A percentile compares a stretch with the other conserved stretches of the same genome.
phyloP scores from a whole-genome alignment of 2,888 invertebrate genomes.

The Chesias legatella region DNA sequence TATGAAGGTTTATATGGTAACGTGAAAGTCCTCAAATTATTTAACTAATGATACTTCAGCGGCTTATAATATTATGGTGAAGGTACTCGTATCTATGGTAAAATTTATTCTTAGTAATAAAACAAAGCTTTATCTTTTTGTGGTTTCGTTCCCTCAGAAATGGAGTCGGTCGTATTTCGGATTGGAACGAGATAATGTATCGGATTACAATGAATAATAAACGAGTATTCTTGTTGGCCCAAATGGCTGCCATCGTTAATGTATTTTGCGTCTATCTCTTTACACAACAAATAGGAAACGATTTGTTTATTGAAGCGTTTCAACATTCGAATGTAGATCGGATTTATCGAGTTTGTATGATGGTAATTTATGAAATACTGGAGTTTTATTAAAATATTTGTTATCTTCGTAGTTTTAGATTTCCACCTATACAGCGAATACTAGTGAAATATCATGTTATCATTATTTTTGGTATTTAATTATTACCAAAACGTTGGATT shows the following conservation, averaged over 20 bases:
- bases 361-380: neutral
- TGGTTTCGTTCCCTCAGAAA: slow-evolving; percentile 39
- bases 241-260: slow-evolving; percentile 44
- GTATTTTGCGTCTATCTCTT: slow-evolving; percentile 42
- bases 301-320: slow-evolving; percentile 31
- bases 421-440: too few relatives aligned
- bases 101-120: neutral
- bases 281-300: slow-evolving; percentile 42
- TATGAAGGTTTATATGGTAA: too few relatives aligned
- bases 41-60: too few relatives aligned
- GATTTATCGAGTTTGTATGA: slow-evolving; percentile 14
- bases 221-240: slow-evolving; percentile 45
- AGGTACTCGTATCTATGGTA: too few relatives aligned
- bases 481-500: too few relatives aligned
- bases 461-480: too few relatives aligned
- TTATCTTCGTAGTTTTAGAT: too few relatives aligned
- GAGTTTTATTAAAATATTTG: too few relatives aligned
- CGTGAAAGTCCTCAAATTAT: too few relatives aligned
- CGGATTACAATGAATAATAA: slow-evolving; percentile 68
- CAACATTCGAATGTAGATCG: slow-evolving; percentile 20
- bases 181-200: slow-evolving; percentile 50
- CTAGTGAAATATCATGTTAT: too few relatives aligned
- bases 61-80: too few relatives aligned
- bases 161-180: slow-evolving; percentile 42
- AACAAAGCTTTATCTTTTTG: slow-evolving; percentile 28